Conservation (phyloP, 2,797 vertebrate genomes). For the Hylomyscus alleni region DNA sequence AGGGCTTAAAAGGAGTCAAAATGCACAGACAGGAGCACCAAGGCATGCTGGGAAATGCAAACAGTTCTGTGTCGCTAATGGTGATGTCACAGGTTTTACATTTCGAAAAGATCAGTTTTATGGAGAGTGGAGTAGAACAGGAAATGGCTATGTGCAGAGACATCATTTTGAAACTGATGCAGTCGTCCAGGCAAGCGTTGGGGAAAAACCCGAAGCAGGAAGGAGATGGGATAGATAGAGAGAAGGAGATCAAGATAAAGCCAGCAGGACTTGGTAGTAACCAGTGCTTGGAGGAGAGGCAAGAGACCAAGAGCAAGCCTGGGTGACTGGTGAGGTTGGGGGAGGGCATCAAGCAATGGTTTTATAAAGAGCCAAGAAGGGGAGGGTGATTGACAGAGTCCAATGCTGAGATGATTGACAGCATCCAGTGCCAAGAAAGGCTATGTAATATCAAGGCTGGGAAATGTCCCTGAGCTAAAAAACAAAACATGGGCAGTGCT, state of each 20-base stretch:
- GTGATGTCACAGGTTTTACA: not conserved
- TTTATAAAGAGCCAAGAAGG: not conserved
- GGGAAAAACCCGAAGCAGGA: not conserved
- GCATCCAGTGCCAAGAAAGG: not conserved
- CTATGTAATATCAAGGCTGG: not conserved
- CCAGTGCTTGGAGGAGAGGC: not conserved
- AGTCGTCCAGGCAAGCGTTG: not conserved
- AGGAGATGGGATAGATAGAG: not conserved
- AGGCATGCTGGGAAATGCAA: not conserved
- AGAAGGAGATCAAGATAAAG: conserved; percentile 13
- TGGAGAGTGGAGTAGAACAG: not conserved
- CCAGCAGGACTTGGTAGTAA: not conserved
- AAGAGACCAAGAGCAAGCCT: not conserved
- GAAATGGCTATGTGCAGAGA: not conserved
- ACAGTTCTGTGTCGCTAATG: not conserved
- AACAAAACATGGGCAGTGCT: not conserved
- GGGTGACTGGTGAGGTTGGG: not conserved
- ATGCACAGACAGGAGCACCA: accelerated
- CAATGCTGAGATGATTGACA: not conserved
- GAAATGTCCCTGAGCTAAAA: not conserved
- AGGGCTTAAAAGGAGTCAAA: not conserved
- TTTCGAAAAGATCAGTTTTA: not conserved
- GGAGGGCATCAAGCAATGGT: not conserved
- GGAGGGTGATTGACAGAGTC: not conserved
- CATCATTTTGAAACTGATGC: not conserved